These are phyloP conservation scores for Heliconius nattereri DNA, from an alignment of 1,140 invertebrate species.

Conservation along the genomic window DNA sequence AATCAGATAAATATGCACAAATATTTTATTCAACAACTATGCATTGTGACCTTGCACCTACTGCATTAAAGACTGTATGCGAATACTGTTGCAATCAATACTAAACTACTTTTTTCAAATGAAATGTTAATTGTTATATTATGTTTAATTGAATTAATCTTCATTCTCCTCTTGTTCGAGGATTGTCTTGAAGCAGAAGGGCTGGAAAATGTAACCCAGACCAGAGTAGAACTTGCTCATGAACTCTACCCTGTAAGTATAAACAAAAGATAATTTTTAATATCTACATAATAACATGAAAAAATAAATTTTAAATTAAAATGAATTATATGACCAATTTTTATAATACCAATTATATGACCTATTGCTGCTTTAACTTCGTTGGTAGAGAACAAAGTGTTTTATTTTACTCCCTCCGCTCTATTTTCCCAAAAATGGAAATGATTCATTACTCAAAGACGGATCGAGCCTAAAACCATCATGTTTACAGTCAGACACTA, in stretches of 20 bases:
- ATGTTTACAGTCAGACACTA: too few relatives aligned
- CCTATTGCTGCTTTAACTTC: too few relatives aligned
- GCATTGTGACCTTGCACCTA: conserved; percentile 58
- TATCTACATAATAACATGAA: background rate
- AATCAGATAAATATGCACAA: conserved; percentile 55
- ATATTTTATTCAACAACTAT: conserved; percentile 57
- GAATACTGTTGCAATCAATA: conserved; percentile 62
- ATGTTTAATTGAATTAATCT: conserved; percentile 50
- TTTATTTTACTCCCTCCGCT: too few relatives aligned
- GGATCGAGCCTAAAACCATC: too few relatives aligned
- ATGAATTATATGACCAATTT: too few relatives aligned
- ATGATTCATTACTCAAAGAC: too few relatives aligned
- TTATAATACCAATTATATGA: too few relatives aligned
- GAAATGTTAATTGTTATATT: conserved; percentile 25
- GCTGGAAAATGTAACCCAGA: conserved; percentile 92
- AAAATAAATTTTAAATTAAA: background rate
- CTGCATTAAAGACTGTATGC: conserved; percentile 42
- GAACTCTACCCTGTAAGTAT: conserved; percentile 84
- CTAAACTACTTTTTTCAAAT: conserved; percentile 45
- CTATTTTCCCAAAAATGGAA: too few relatives aligned
- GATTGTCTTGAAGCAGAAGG: conserved; percentile 96
- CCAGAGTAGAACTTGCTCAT: conserved; percentile 98
- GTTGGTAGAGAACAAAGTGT: too few relatives aligned
- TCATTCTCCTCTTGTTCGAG: conserved; percentile 81
- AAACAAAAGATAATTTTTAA: background rate